Percentiles rank a stretch among this genome's conserved stretches.
Conservation (phyloP, 2,888 invertebrate genomes). For the Drosophila robusta region DNA sequence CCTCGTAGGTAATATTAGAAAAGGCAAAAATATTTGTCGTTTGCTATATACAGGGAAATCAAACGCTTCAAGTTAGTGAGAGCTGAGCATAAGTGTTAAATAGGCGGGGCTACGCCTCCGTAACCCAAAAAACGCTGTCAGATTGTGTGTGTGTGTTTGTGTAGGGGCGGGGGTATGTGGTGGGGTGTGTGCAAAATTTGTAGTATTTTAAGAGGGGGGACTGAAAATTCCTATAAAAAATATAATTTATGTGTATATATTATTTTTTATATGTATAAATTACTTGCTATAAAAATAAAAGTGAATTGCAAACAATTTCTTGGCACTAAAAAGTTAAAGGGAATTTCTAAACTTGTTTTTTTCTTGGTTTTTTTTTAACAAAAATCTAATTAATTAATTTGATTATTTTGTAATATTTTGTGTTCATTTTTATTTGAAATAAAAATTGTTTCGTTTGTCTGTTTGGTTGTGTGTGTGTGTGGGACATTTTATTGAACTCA, state of each 20-base stretch:
- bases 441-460: conserved; percentile 43
- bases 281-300: conserved; percentile 56
- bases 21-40: conserved; percentile 62
- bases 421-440: conserved; percentile 69
- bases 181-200: conserved; percentile 31
- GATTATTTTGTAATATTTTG: conserved; percentile 41
- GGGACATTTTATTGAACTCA: conserved; percentile 45
- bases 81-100: conserved; percentile 28
- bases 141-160: conserved; percentile 14
- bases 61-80: conserved; percentile 9
- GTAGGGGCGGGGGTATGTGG: conserved; percentile 17
- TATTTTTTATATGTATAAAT: conserved; percentile 26
- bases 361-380: conserved; percentile 28
- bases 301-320: conserved; percentile 58
- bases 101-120: conserved; percentile 26
- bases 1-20: conserved; percentile 38
- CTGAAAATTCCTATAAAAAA: conserved; percentile 70
- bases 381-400: conserved; percentile 41
- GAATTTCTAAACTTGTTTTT: conserved; percentile 18
- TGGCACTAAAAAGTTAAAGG: conserved; percentile 63
- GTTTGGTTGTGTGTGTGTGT: conserved; percentile 22
- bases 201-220: conserved; percentile 11
- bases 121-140: conserved; percentile 18
- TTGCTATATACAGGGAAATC: conserved; percentile 37
- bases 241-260: conserved; percentile 55